A percentile compares a stretch with the other conserved stretches of the same genome.
Conservation (phyloP, 2,797 vertebrate genomes). For the Buphagus erythrorhynchus region DNA sequence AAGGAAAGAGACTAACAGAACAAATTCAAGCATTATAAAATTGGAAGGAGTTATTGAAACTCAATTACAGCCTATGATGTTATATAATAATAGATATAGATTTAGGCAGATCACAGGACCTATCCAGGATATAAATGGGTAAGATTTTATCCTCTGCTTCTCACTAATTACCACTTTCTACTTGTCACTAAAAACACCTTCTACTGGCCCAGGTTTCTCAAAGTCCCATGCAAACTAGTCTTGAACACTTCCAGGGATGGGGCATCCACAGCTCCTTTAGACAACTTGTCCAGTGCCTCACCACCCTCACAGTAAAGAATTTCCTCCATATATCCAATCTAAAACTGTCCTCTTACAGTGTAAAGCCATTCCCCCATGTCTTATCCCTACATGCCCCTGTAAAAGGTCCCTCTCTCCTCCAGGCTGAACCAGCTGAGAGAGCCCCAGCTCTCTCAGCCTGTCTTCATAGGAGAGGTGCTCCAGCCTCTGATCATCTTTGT, state of each 20-base stretch:
- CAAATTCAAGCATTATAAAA: background rate
- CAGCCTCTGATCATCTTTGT: background rate
- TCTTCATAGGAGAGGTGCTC: background rate
- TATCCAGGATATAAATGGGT: background rate
- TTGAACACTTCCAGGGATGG: background rate
- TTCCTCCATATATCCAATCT: background rate
- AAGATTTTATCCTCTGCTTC: background rate
- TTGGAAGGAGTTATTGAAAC: background rate
- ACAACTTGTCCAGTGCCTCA: background rate
- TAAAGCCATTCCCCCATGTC: background rate
- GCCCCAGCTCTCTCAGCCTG: background rate
- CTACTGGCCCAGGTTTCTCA: background rate
- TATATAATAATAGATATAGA: background rate
- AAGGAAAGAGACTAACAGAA: background rate
- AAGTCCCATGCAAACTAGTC: background rate
- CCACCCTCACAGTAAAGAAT: background rate
- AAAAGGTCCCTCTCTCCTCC: background rate
- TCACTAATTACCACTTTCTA: background rate
- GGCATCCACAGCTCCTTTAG: background rate
- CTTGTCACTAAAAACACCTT: background rate
- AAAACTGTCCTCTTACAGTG: background rate
- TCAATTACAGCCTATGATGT: background rate
- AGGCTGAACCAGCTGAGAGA: no score
- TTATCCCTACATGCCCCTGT: background rate
- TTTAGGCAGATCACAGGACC: background rate